Conservation (phyloP, 1,140 invertebrate genomes). For the Spodoptera frugiperda region DNA sequence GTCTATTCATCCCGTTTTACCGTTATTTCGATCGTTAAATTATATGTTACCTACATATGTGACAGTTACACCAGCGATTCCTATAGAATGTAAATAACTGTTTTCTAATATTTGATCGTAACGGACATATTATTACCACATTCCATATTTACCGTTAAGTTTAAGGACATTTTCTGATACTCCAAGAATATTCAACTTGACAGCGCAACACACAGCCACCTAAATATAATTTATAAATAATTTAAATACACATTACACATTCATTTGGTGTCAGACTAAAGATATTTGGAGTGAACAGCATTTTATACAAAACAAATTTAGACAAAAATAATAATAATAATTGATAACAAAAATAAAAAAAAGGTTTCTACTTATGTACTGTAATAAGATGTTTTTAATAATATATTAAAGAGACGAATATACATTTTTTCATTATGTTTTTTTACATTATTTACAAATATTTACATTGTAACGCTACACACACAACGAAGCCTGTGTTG, state of each 20-base stretch:
- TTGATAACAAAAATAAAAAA: slow-evolving; percentile 61
- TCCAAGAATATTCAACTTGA: not conserved
- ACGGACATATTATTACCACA: too few relatives aligned
- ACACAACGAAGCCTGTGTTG: slow-evolving; percentile 64
- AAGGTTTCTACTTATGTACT: slow-evolving; percentile 54
- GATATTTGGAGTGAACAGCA: slow-evolving; percentile 61
- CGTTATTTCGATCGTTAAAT: too few relatives aligned
- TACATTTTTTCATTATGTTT: slow-evolving; percentile 61
- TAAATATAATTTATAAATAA: slow-evolving; percentile 47
- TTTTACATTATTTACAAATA: slow-evolving; percentile 76
- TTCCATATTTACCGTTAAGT: too few relatives aligned
- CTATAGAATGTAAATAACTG: too few relatives aligned
- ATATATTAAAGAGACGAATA: slow-evolving; percentile 62
- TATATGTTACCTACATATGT: too few relatives aligned
- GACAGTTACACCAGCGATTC: too few relatives aligned
- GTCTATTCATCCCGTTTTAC: too few relatives aligned
- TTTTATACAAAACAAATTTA: slow-evolving; percentile 50
- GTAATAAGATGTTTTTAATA: slow-evolving; percentile 45
- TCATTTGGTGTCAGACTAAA: slow-evolving; percentile 71
- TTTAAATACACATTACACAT: slow-evolving; percentile 48
- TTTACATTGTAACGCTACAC: slow-evolving; percentile 62
- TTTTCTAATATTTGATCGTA: too few relatives aligned
- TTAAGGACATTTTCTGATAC: not conserved
- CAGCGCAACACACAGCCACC: slow-evolving; percentile 6
- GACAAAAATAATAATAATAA: slow-evolving; percentile 62